These are phyloP conservation scores for Empis stercorea DNA, from an alignment of 2,888 invertebrate genomes.

Conservation along the genomic window DNA sequence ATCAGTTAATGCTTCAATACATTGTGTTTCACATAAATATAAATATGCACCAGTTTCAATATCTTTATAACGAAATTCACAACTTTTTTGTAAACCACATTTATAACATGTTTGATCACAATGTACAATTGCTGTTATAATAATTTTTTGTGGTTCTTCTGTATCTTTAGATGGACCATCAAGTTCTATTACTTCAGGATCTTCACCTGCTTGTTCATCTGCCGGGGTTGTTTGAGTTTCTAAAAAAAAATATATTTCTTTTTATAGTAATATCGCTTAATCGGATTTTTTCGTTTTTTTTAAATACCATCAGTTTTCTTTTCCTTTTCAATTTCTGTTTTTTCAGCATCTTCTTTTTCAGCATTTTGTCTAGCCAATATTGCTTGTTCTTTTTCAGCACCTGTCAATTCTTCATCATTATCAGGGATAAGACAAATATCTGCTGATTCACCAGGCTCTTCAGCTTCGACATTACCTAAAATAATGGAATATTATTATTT, in stretches of 20 bases:
- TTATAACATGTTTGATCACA: constrained; percentile 22
- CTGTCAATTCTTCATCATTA: constrained; percentile 51
- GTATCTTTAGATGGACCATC: constrained; percentile 16
- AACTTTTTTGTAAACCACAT: constrained; percentile 25
- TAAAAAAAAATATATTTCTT: background rate
- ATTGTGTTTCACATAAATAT: constrained; percentile 41
- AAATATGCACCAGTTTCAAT: constrained; percentile 39
- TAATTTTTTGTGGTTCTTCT: constrained; percentile 21
- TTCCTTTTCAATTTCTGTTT: constrained; percentile 9
- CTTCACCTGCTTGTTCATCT: constrained; percentile 3
- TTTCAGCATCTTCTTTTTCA: constrained; percentile 20
- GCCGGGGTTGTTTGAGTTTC: background rate
- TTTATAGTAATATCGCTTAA: too few species aligned
- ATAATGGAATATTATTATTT: background rate
- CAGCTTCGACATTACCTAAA: constrained; percentile 37
- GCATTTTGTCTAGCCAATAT: constrained; percentile 29
- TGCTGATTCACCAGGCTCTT: constrained; percentile 46
- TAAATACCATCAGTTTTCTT: constrained; percentile 11
- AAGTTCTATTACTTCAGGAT: constrained; percentile 14
- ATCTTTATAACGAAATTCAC: constrained; percentile 29
- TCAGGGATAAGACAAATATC: constrained; percentile 57
- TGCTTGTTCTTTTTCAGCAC: constrained; percentile 52
- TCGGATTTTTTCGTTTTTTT: too few species aligned
- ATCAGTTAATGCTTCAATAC: constrained; percentile 42
- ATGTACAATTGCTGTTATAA: constrained; percentile 29